Conservation (phyloP, 2,797 vertebrate genomes). For the Pipistrellus pipistrellus region DNA sequence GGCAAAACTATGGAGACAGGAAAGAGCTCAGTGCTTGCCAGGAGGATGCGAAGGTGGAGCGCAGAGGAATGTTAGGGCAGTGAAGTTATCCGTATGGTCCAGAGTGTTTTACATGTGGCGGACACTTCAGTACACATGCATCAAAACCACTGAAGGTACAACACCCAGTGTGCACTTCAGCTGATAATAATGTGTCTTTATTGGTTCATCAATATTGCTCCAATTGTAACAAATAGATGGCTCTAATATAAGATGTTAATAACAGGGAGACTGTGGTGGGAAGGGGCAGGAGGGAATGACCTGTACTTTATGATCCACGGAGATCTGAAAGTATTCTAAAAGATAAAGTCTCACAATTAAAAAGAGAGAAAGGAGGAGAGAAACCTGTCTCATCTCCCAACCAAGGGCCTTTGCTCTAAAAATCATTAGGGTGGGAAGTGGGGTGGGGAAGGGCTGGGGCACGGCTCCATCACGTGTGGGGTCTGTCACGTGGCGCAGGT, state of each 20-base stretch:
- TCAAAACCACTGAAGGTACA: neutral
- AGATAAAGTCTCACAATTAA: neutral
- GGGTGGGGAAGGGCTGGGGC: fast-evolving
- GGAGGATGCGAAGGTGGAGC: fast-evolving
- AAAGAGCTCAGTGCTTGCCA: neutral
- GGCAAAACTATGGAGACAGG: neutral
- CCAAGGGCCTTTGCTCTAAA: slow-evolving; percentile 20
- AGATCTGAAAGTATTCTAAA: neutral
- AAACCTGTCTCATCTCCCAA: neutral
- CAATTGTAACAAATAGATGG: neutral
- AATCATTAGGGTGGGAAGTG: neutral
- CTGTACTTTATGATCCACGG: neutral
- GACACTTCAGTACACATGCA: fast-evolving
- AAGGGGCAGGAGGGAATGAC: neutral
- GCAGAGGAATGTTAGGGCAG: neutral
- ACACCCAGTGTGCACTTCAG: neutral
- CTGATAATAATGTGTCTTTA: neutral
- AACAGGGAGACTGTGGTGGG: neutral
- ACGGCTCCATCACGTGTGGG: fast-evolving
- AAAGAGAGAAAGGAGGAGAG: neutral
- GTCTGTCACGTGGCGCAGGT: neutral
- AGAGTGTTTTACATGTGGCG: neutral
- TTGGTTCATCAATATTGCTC: neutral
- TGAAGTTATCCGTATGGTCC: neutral
- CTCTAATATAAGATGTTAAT: neutral